phyloP scores from a whole-genome alignment of 2,797 vertebrate species.

The Falco cherrug region DNA sequence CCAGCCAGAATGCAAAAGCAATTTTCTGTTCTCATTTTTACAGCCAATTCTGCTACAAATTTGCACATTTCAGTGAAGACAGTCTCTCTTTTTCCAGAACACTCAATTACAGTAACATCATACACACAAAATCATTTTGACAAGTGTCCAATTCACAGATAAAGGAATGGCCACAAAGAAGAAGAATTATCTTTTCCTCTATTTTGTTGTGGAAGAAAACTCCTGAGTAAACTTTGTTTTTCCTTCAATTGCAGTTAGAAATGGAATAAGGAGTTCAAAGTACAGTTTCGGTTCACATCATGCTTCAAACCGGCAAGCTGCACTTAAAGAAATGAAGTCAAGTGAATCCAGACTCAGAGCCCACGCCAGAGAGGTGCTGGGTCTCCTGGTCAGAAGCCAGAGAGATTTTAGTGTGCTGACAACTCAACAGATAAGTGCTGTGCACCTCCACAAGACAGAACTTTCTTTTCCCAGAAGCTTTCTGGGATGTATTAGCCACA shows the following conservation, averaged over 20 bases:
- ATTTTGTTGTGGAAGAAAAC: background rate
- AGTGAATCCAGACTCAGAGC: background rate
- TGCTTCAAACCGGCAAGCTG: background rate
- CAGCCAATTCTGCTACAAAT: background rate
- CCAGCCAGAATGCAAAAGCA: background rate
- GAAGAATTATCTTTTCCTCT: background rate
- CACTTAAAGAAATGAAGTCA: too few relatives aligned
- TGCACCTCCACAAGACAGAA: background rate
- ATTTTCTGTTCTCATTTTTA: background rate
- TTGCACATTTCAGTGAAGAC: background rate
- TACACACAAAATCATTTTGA: background rate
- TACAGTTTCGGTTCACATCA: accelerated
- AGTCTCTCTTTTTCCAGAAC: background rate
- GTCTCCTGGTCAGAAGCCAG: background rate
- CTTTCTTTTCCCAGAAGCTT: too few relatives aligned
- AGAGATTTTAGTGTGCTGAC: background rate
- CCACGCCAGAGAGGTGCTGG: too few relatives aligned
- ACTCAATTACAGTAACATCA: background rate
- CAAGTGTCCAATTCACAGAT: background rate
- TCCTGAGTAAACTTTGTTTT: background rate
- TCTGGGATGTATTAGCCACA: background rate
- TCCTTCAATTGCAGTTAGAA: background rate
- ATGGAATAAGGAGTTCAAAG: background rate
- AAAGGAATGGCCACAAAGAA: background rate
- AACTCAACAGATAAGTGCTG: background rate